These are phyloP conservation scores for Nesometra sesokonis DNA, from an alignment of 35 echinoderm and acorn worm genomes.

Conservation along the genomic window DNA sequence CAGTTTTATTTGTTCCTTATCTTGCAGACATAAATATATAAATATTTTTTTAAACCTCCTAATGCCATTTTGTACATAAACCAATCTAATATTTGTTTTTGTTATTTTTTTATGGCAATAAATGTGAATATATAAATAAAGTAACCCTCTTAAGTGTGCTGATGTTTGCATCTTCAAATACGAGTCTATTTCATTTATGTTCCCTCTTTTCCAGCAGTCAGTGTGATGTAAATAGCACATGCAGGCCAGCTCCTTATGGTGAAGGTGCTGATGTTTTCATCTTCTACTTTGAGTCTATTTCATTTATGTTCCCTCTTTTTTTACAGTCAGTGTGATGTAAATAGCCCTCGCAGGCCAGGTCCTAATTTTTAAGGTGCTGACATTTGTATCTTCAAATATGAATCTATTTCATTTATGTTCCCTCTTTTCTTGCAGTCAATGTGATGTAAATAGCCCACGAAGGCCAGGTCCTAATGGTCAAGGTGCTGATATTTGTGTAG, in stretches of 20 bases:
- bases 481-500: slow-evolving; percentile 44
- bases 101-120: no score
- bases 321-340: slow-evolving; percentile 87
- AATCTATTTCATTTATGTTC: neutral
- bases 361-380: slow-evolving; percentile 75
- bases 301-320: neutral
- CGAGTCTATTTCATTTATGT: no score
- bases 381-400: slow-evolving; percentile 13
- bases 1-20: no score
- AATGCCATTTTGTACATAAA: no score
- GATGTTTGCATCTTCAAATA: no score
- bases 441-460: slow-evolving; percentile 94
- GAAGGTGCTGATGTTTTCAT: no score
- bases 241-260: no score
- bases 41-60: no score
- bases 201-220: neutral
- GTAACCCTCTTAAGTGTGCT: no score
- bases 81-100: no score
- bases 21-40: no score
- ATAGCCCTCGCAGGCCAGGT: slow-evolving; percentile 78
- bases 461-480: slow-evolving; percentile 88
- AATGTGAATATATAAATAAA: no score
- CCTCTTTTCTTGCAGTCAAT: slow-evolving; percentile 31
- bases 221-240: neutral
- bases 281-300: neutral